Evolutionary conservation across 2,888 invertebrate species (phyloP).

Genomic region (Biston stratarius): DNA sequence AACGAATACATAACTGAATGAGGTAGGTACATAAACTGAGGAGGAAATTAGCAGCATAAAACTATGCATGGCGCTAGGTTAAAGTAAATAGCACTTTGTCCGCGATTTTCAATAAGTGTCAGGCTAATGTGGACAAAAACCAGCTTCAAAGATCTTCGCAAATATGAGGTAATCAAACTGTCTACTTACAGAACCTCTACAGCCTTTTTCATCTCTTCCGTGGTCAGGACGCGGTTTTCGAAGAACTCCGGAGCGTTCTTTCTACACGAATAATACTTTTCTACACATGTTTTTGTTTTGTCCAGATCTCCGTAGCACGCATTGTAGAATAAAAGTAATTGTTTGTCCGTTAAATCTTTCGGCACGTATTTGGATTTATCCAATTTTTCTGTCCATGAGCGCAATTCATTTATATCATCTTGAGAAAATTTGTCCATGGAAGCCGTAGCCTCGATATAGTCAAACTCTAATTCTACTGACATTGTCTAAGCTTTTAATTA

Average conservation of each 20-base stretch:
- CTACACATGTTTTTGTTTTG: conserved; percentile 87
- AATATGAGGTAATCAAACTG: conserved; percentile 22
- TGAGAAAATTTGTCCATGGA: conserved; percentile 82
- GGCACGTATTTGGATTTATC: conserved; percentile 83
- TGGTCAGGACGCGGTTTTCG: conserved; percentile 83
- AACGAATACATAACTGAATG: too few species aligned
- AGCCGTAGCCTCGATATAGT: conserved; percentile 73
- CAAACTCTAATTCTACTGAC: conserved; percentile 76
- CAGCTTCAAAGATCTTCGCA: background rate
- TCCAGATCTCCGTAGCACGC: conserved; percentile 88
- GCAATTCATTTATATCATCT: conserved; percentile 76
- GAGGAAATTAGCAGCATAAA: conserved; percentile 1
- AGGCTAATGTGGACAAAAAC: background rate
- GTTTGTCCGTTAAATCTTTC: conserved; percentile 85
- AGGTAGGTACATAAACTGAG: background rate
- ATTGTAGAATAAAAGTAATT: conserved; percentile 88
- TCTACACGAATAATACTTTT: conserved; percentile 86
- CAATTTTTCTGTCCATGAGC: conserved; percentile 78
- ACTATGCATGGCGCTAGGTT: background rate
- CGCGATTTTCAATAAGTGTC: conserved; percentile 12
- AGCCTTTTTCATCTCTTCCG: conserved; percentile 77
- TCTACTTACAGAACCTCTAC: conserved; percentile 85
- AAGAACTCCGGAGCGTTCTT: conserved; percentile 88
- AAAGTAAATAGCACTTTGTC: conserved; percentile 6
- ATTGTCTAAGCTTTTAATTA: conserved; percentile 58